Base-by-base conservation (phyloP, 37 sponge, comb jelly and placozoan genomes). In the Spongilla lacustris region DNA sequence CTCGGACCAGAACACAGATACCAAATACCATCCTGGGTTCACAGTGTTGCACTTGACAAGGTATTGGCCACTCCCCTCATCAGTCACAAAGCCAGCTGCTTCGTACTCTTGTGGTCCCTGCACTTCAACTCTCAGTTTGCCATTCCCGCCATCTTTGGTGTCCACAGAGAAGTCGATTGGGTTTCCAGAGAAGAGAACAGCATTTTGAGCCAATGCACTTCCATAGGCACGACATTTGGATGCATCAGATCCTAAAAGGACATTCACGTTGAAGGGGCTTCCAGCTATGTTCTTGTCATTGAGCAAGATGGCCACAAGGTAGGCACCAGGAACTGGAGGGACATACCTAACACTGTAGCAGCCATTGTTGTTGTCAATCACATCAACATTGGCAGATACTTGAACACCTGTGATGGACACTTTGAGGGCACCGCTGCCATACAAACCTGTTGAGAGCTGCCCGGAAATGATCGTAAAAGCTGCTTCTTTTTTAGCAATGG, bases 121-220 rank as follows among this genome's bases (percentile, higher is more conserved):
- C 19, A 91, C 76, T 28, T 78, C 76, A n/a, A 95, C 98, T 21
- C 58, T 68, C 41, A 97, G 85, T 23, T 82, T 24, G 0, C 98
- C 96, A 66, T 66, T 37, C n/a, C 98, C 98, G 0, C 88, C 98
- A 46, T 97, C 86, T 67, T 68, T 85, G 49, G 95, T 87, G 75
- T 93, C 90, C 0, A 97, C 94, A 30, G 28, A 78, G 48, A 97
- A 76, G 58, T 95, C 93, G 6, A 91, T 68, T 0, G 96, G 94
- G 14, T 37, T 83, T 1, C 96, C 96, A 10, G 93, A 76, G 22
- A 97, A 77, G 50, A 78, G 76, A 14, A 90, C 37, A 1, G 93
- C 78, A 24, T 83, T 90, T 0, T 81, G 87, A 31, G 89, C 81
- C 0, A 95, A 81, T 19, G 81, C 86, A 11, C 83, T 83, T 23